Percentiles rank a stretch among this genome's conserved stretches.
phyloP scores from a whole-genome alignment of 1,140 invertebrate genomes.

The Onthophagus taurus region DNA sequence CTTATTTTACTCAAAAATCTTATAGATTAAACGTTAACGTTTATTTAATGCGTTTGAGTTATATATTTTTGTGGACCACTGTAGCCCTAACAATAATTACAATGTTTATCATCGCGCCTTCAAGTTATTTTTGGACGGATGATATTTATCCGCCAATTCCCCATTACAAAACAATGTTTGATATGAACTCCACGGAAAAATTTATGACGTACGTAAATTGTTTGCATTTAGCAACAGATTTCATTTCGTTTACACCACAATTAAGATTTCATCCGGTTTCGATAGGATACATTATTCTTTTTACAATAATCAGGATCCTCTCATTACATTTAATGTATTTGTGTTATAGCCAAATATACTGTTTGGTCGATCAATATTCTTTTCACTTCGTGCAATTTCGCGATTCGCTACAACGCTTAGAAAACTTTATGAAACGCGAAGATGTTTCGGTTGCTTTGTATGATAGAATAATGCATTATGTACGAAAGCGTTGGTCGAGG shows the following conservation, averaged over 20 bases:
- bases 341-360: background rate
- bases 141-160: conserved; percentile 2
- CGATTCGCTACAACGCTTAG: too few species aligned
- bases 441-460: conserved; percentile 3
- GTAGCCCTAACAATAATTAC: background rate
- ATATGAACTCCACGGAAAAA: conserved; percentile 1
- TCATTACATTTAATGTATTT: background rate
- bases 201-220: background rate
- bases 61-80: conserved; percentile 3
- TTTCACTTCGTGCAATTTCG: background rate
- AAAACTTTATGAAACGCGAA: conserved; percentile 9
- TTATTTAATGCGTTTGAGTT: conserved; percentile 9
- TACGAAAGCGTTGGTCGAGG: background rate
- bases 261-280: background rate
- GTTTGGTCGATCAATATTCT: background rate
- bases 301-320: background rate
- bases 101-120: background rate
- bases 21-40: conserved; percentile 6
- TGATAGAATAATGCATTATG: conserved; percentile 1
- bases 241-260: background rate
- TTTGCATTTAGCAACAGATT: conserved; percentile 5
- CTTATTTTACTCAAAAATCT: background rate
- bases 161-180: background rate
- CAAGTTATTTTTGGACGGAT: too few species aligned
- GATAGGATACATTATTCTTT: background rate